Evolutionary conservation across 2,113 vertebrate genomes (phyloP).

Genomic region (Cyanoramphus novaezelandiae): DNA sequence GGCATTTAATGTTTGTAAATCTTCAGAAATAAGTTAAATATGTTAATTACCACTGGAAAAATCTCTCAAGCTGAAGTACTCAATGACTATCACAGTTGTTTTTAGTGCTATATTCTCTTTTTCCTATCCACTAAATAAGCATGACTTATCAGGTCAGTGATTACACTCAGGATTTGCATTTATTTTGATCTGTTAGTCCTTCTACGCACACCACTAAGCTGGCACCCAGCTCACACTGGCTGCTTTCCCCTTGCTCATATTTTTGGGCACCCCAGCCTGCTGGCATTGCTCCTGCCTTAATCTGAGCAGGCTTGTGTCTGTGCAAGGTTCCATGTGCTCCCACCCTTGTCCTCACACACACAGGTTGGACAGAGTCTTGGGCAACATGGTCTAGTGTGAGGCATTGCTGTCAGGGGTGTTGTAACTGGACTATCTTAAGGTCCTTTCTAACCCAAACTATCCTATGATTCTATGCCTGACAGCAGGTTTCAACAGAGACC

Average conservation of each 20-base stretch:
- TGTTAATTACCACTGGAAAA: conserved; percentile 60
- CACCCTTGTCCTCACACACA: neutral
- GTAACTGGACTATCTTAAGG: neutral
- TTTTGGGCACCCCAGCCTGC: accelerated
- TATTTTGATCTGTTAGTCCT: neutral
- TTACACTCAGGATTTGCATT: conserved; percentile 2
- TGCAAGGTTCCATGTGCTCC: neutral
- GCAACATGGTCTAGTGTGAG: neutral
- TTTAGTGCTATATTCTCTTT: neutral
- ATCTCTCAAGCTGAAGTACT: conserved; percentile 41
- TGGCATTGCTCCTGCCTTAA: neutral
- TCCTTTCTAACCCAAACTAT: neutral
- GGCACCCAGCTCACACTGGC: neutral
- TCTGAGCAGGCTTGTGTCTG: accelerated
- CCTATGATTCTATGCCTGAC: neutral
- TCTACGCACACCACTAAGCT: neutral
- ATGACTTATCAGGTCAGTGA: neutral
- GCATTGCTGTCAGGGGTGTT: too few species aligned
- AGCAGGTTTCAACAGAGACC: neutral
- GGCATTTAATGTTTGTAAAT: conserved; percentile 68
- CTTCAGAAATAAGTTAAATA: conserved; percentile 66
- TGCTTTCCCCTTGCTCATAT: neutral
- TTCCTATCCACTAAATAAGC: neutral
- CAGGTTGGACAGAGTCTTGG: neutral
- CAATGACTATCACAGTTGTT: neutral